Conservation (phyloP, 2,888 invertebrate species). For the Dermolepida albohirtum region DNA sequence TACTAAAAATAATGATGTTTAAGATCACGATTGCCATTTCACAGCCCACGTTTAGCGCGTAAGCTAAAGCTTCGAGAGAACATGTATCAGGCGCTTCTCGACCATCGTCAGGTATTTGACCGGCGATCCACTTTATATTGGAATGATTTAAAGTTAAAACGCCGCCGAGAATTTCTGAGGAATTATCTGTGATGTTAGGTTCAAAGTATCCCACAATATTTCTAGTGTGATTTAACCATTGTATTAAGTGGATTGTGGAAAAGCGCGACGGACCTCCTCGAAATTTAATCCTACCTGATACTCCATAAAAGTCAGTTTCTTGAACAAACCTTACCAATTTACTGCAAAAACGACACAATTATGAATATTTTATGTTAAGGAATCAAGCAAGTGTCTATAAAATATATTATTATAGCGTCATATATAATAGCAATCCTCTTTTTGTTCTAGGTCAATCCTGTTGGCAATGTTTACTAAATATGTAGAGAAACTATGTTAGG, state of each 20-base stretch:
- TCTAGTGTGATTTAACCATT: slow-evolving; percentile 69
- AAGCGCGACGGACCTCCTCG: slow-evolving; percentile 76
- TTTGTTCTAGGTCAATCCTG: no score
- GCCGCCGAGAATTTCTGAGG: slow-evolving; percentile 37
- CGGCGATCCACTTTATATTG: slow-evolving; percentile 75
- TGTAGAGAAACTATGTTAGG: no score
- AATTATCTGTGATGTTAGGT: slow-evolving; percentile 67
- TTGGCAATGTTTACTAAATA: no score
- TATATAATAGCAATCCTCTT: no score
- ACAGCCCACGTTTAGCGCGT: slow-evolving; percentile 76
- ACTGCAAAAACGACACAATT: slow-evolving; percentile 60
- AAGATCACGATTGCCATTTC: slow-evolving; percentile 77
- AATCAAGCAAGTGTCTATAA: no score
- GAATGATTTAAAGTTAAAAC: slow-evolving; percentile 12
- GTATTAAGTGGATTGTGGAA: slow-evolving; percentile 71
- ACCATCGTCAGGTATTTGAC: slow-evolving; percentile 76
- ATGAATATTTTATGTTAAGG: no score
- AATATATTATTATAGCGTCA: no score
- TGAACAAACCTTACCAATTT: slow-evolving; percentile 73
- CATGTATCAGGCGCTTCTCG: slow-evolving; percentile 72
- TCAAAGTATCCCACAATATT: slow-evolving; percentile 70
- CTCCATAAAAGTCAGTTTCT: slow-evolving; percentile 77
- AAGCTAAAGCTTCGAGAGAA: slow-evolving; percentile 76
- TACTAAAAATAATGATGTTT: slow-evolving; percentile 70
- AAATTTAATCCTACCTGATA: slow-evolving; percentile 80